phyloP scores from a whole-genome alignment of 2,113 vertebrate species.

The Mustelus asterias region DNA sequence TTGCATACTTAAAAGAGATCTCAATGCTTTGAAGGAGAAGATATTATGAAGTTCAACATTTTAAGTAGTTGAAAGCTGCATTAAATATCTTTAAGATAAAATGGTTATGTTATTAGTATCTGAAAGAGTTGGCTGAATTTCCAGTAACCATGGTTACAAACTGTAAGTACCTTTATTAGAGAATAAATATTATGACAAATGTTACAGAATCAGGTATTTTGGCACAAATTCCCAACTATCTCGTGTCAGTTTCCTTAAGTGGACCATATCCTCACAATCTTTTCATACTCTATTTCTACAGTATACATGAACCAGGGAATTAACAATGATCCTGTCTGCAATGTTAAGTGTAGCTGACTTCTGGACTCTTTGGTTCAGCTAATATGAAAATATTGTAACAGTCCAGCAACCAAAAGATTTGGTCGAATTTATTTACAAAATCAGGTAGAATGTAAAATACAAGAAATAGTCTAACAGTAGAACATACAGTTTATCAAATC shows the following conservation, averaged over 20 bases:
- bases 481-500: neutral
- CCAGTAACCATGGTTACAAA: neutral
- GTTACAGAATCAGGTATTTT: neutral
- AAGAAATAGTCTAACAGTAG: neutral
- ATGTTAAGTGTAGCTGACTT: neutral
- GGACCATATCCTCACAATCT: neutral
- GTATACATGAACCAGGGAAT: neutral
- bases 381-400: neutral
- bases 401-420: neutral
- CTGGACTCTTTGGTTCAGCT: neutral
- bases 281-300: neutral
- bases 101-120: neutral
- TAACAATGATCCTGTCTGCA: neutral
- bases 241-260: neutral
- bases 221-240: neutral
- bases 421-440: neutral
- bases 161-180: neutral
- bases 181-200: neutral
- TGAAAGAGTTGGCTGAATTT: neutral
- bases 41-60: neutral
- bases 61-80: neutral
- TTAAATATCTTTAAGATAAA: neutral
- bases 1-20: neutral
- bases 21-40: neutral
- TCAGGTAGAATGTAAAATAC: neutral